Evolutionary conservation across 1,140 invertebrate genomes (phyloP), one percentile per base, ranked within the genome.

Genomic region (Paramacrobiotus metropolitanus): DNA sequence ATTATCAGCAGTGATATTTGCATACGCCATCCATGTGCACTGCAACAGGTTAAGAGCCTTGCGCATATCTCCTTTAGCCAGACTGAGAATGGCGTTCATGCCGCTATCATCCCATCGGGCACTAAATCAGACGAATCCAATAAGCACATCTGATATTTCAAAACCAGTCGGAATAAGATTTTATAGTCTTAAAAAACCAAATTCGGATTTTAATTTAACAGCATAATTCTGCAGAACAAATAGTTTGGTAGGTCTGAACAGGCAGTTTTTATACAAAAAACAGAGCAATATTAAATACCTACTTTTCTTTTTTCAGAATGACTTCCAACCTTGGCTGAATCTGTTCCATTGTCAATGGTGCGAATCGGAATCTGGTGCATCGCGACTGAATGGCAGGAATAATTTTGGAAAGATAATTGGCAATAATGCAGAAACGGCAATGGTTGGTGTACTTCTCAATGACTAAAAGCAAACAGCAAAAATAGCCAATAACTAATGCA

Each of bases 361-460:
- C 91, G 74, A 98, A 99, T 62, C 95, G 79, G 69, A 98, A 99
- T 62, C 91, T 80, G 0, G 93, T 98, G 72, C 94, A 99, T 64
- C 95, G 77, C 21, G 94, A 98, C 72, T 98, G 94, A 40, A 99
- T 74, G 1, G 95, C 93, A 28, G 94, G 94, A 65, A 95, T 99
- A 29, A 99, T 97, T 76, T 96, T 96, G 63, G 87, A 87, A 44
- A 99, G 73, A 72, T 98, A 98, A 74, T 99, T 99, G 73, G 93
- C 96, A 68, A 99, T 97, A 45, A 99, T 83, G 70, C 95, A 99
- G 72, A 99, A 99, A 29, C 95, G 76, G 1, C 93, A 87, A 74
- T 96, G 98, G 62, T 95, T 90, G 28, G 94, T 96, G 69, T 91
- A 98, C 70, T 97, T 97, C 73, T 98, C 94, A 71, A 98, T 95